Evolutionary conservation across 2,888 invertebrate species (phyloP).

Genomic region (Torymus aiolomorphi): DNA sequence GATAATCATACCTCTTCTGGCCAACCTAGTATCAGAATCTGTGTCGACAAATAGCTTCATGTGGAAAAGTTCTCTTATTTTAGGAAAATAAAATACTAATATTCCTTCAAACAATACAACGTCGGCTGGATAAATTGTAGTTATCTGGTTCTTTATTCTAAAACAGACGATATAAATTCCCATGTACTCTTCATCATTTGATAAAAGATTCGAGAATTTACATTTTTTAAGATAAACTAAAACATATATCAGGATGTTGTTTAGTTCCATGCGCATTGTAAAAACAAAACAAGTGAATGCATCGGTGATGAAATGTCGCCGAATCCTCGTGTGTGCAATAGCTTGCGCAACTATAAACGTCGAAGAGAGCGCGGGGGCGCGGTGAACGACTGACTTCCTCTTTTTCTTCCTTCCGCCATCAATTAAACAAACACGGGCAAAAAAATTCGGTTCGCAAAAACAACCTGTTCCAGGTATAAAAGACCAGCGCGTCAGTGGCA

Average conservation of each 20-base stretch:
- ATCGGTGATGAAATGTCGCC: slow-evolving; percentile 39
- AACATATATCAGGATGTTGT: slow-evolving; percentile 36
- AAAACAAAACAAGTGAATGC: slow-evolving; percentile 23
- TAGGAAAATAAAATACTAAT: slow-evolving; percentile 97
- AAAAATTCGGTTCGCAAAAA: slow-evolving; percentile 39
- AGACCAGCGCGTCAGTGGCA: neutral
- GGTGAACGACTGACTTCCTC: slow-evolving; percentile 27
- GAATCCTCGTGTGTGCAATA: neutral
- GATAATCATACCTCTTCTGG: slow-evolving; percentile 87
- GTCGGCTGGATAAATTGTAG: slow-evolving; percentile 95
- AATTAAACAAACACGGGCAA: slow-evolving; percentile 41
- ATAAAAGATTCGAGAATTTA: too few species aligned
- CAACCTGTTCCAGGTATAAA: slow-evolving; percentile 44
- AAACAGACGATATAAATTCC: slow-evolving; percentile 52
- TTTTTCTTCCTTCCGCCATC: slow-evolving; percentile 42
- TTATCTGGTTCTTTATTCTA: slow-evolving; percentile 79
- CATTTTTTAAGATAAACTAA: slow-evolving; percentile 14
- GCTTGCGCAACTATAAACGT: slow-evolving; percentile 38
- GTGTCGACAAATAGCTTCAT: slow-evolving; percentile 99
- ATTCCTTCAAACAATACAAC: slow-evolving; percentile 99
- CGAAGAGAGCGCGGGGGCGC: slow-evolving; percentile 31
- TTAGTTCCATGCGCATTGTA: slow-evolving; percentile 12
- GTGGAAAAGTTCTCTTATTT: slow-evolving; percentile 95
- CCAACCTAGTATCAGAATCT: slow-evolving; percentile 97
- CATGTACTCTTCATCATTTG: too few species aligned